Evolutionary conservation across 1,140 invertebrate species (phyloP).

Genomic region (Thaumetopoea pityocampa): DNA sequence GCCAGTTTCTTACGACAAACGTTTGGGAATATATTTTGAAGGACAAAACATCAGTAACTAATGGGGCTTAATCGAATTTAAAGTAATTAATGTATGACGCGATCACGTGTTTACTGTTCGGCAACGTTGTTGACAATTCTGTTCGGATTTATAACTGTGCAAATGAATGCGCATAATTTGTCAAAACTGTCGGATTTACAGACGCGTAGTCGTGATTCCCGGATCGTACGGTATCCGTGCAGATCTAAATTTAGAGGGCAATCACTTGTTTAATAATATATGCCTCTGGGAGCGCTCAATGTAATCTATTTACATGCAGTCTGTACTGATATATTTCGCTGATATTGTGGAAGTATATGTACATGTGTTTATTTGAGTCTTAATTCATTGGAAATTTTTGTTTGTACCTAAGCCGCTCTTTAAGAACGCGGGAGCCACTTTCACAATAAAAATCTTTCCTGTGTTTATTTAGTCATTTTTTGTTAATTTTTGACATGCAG

Average conservation of each 20-base stretch:
- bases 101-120: no score
- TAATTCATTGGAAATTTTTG: no score
- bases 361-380: constrained; percentile 11
- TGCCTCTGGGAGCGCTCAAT: constrained; percentile 25
- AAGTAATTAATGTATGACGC: no score
- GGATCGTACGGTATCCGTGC: constrained; percentile 33
- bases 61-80: no score
- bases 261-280: constrained; percentile 50
- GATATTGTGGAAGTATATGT: constrained; percentile 19
- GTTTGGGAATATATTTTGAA: no score
- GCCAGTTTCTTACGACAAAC: no score
- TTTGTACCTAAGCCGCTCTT: no score
- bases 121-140: constrained; percentile 20
- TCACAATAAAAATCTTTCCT: no score
- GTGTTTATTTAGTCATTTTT: no score
- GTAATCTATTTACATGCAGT: constrained; percentile 31
- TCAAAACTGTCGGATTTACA: constrained; percentile 34
- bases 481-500: no score
- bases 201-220: constrained; percentile 25
- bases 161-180: constrained; percentile 49
- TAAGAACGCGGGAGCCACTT: no score
- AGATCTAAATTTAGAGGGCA: constrained; percentile 48
- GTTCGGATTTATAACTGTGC: constrained; percentile 21
- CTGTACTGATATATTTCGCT: constrained; percentile 20
- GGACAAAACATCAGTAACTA: no score